A percentile compares a stretch with the other conserved stretches of the same genome.
Conservation (phyloP, 2,113 vertebrate species). For the Esox niger region DNA sequence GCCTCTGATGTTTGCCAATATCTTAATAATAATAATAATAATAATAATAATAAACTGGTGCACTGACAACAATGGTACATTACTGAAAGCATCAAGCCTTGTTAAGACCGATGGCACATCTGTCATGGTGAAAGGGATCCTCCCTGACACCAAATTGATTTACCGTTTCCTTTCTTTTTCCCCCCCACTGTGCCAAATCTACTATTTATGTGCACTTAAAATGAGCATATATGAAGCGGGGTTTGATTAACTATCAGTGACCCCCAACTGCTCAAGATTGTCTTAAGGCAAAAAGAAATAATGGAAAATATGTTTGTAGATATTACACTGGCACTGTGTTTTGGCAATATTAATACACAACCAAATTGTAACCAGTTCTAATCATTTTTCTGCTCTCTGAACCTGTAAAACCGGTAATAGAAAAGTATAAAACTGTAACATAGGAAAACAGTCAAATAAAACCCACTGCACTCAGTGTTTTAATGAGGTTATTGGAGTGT, state of each 20-base stretch:
- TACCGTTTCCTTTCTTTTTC: background rate
- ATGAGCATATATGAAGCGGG: background rate
- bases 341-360: conserved; percentile 58
- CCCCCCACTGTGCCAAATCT: background rate
- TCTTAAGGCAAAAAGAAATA: conserved; percentile 72
- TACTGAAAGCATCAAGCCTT: background rate
- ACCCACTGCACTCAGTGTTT: conserved; percentile 50
- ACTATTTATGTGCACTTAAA: background rate
- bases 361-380: conserved; percentile 49
- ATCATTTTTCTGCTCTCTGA: conserved; percentile 54
- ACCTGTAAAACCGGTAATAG: conserved; percentile 59
- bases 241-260: conserved; percentile 8
- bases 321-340: conserved; percentile 63
- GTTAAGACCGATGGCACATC: background rate
- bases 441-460: conserved; percentile 48
- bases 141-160: background rate
- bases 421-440: conserved; percentile 67
- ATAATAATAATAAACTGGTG: background rate
- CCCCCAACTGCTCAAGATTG: conserved; percentile 63
- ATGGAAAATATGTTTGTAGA: conserved; percentile 22
- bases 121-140: background rate
- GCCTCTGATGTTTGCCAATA: no score
- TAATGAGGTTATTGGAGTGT: conserved; percentile 71
- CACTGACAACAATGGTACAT: background rate
- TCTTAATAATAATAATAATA: background rate